Conservation (phyloP, 2,888 invertebrate species). For the Clistopyga incitator region DNA sequence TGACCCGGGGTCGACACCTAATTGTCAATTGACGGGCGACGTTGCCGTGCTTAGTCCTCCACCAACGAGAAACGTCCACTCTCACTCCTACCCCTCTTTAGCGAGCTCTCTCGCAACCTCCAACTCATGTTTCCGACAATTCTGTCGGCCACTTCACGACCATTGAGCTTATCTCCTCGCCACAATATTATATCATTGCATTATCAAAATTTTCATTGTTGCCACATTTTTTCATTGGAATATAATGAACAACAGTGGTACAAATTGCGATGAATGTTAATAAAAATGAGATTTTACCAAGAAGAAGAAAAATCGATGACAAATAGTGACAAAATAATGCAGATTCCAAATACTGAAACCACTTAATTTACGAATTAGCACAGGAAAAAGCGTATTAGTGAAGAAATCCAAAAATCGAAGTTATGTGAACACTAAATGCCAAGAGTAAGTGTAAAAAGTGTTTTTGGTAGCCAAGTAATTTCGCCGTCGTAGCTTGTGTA, state of each 20-base stretch:
- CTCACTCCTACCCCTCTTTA: conserved; percentile 17
- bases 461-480: too few relatives aligned
- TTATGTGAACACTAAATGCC: too few relatives aligned
- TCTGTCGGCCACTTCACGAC: not conserved
- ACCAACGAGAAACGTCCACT: conserved; percentile 42
- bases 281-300: too few relatives aligned
- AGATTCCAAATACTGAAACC: too few relatives aligned
- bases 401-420: too few relatives aligned
- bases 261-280: too few relatives aligned
- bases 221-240: not conserved
- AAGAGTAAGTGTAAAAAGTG: too few relatives aligned
- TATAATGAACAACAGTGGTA: not conserved
- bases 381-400: too few relatives aligned
- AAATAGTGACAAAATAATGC: not conserved
- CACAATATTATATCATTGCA: not conserved
- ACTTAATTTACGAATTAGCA: too few relatives aligned
- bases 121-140: conserved; percentile 11
- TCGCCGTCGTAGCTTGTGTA: too few relatives aligned
- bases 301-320: not conserved
- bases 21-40: conserved; percentile 83
- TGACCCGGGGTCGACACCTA: conserved; percentile 82
- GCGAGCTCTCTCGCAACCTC: conserved; percentile 18
- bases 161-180: conserved; percentile 15
- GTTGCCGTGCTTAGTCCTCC: conserved; percentile 74
- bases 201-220: not conserved